These are phyloP conservation scores for Drosophila paramelanica DNA, from an alignment of 2,888 invertebrate species.

Conservation along the genomic window DNA sequence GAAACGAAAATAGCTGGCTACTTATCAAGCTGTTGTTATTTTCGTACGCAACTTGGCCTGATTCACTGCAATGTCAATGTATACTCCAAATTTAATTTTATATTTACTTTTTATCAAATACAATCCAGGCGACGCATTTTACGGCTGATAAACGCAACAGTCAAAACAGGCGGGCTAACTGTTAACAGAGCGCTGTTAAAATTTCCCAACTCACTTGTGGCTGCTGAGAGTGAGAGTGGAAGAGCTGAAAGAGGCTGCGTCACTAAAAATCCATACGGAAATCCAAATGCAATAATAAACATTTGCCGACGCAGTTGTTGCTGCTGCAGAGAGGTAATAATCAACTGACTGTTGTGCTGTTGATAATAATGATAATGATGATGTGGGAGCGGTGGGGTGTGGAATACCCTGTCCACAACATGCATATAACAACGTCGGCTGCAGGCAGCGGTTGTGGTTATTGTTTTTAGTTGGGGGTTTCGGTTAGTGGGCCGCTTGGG, in stretches of 20 bases:
- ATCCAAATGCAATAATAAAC: slow-evolving; percentile 76
- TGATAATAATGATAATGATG: slow-evolving; percentile 49
- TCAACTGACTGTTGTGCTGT: slow-evolving; percentile 48
- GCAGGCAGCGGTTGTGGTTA: slow-evolving; percentile 58
- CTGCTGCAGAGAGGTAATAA: slow-evolving; percentile 46
- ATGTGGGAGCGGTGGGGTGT: slow-evolving; percentile 42
- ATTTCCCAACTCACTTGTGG: slow-evolving; percentile 48
- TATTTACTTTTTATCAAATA: slow-evolving; percentile 34
- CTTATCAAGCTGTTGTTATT: slow-evolving; percentile 8
- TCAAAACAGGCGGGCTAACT: slow-evolving; percentile 26
- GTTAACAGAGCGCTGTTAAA: slow-evolving; percentile 68
- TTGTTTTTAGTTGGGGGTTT: slow-evolving; percentile 64
- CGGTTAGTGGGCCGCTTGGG: slow-evolving; percentile 76
- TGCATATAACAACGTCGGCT: slow-evolving; percentile 10
- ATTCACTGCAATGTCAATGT: slow-evolving; percentile 28
- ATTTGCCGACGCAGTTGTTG: slow-evolving; percentile 37
- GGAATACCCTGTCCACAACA: slow-evolving; percentile 21
- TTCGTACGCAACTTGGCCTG: slow-evolving; percentile 8
- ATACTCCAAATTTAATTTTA: neutral
- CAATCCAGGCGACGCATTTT: slow-evolving; percentile 3
- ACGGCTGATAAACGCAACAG: slow-evolving; percentile 47
- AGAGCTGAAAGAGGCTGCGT: slow-evolving; percentile 36
- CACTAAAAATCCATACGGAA: slow-evolving; percentile 67
- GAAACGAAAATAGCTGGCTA: slow-evolving; percentile 25
- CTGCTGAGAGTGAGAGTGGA: slow-evolving; percentile 32